Percentiles rank a stretch among this genome's conserved stretches.
Conservation (phyloP, 2,797 vertebrate genomes). For the Sebastes reedi region DNA sequence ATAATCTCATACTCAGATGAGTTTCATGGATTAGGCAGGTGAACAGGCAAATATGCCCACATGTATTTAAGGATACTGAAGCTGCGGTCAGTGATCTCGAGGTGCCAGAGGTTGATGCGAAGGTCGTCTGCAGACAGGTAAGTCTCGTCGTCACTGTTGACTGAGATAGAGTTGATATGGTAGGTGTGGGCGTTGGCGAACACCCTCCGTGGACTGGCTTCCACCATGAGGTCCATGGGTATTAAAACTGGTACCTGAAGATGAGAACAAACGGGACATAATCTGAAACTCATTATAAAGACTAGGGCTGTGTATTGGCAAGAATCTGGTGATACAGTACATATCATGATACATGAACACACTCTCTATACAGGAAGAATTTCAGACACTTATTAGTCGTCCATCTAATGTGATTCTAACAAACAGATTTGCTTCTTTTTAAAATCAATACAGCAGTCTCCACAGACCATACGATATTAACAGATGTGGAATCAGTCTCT, state of each 20-base stretch:
- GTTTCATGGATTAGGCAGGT: not conserved
- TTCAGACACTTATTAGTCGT: not conserved
- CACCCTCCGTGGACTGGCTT: constrained; percentile 96
- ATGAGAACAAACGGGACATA: not conserved
- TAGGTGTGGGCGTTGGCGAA: constrained; percentile 99
- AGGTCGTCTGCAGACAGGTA: constrained; percentile 98
- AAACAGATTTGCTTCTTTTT: not conserved
- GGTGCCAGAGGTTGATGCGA: constrained; percentile 97
- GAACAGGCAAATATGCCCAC: not conserved
- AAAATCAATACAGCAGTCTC: not conserved
- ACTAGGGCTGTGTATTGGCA: no score
- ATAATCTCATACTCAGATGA: not conserved
- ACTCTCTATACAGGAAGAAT: not conserved
- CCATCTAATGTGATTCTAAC: not conserved
- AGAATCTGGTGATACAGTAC: no score
- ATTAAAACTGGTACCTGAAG: constrained; percentile 94
- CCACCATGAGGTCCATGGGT: constrained; percentile 99
- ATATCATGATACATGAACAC: not conserved
- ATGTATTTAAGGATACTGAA: constrained; percentile 91
- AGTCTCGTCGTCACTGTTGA: constrained; percentile 97
- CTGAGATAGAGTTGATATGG: constrained; percentile 99
- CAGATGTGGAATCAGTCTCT: not conserved
- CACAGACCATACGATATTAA: not conserved
- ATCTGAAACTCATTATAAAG: not conserved
- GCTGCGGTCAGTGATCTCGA: constrained; percentile 98